These are phyloP conservation scores for Hemithea aestivaria DNA, from an alignment of 2,888 invertebrate species.

Conservation along the genomic window DNA sequence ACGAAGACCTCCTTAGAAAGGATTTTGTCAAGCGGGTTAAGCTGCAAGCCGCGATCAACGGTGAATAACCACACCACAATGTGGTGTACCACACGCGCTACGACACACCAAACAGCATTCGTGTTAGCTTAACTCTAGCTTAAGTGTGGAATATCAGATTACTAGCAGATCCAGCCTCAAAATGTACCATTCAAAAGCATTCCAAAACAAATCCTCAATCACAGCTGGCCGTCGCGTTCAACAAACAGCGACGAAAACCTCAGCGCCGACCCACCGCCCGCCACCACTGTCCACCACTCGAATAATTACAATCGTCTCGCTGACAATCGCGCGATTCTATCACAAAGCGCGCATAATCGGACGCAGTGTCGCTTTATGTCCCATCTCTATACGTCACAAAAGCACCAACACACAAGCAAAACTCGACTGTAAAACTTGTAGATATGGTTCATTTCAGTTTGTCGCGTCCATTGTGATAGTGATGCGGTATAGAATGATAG, in stretches of 20 bases:
- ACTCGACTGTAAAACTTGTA: constrained; percentile 22
- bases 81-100: no score
- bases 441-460: constrained; percentile 4
- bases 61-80: no score
- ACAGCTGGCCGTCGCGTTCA: constrained; percentile 28
- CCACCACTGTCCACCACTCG: constrained; percentile 59
- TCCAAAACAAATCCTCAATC: constrained; percentile 12
- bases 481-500: constrained; percentile 49
- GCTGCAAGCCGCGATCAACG: no score
- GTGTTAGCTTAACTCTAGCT: no score
- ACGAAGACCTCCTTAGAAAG: no score
- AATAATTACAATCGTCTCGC: constrained; percentile 77
- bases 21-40: no score
- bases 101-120: no score
- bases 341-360: constrained; percentile 77
- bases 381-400: constrained; percentile 49
- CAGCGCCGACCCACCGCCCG: constrained; percentile 33
- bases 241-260: constrained; percentile 62
- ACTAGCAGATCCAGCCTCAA: no score
- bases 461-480: constrained; percentile 37
- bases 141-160: no score
- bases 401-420: constrained; percentile 24
- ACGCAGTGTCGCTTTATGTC: constrained; percentile 56
- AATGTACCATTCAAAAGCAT: neutral
- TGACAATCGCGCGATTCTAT: constrained; percentile 76